Evolutionary conservation across 1,140 invertebrate genomes (phyloP).

Genomic region (Drosophila nasuta): DNA sequence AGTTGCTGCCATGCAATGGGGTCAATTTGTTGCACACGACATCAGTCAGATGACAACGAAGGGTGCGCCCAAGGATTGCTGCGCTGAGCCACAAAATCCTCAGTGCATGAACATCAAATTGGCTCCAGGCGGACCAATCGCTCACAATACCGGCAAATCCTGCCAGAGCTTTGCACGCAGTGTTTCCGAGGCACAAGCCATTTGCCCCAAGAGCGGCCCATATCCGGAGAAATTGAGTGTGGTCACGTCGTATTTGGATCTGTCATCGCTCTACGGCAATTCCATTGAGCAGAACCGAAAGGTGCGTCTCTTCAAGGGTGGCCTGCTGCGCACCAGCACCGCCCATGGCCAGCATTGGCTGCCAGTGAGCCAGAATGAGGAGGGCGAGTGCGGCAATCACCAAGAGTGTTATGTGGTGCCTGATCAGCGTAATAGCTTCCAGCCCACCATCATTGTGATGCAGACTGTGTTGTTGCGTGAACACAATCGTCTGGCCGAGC

Average conservation of each 20-base stretch:
- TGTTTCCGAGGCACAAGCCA: slow-evolving; percentile 88
- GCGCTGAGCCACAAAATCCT: slow-evolving; percentile 75
- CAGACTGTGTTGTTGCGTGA: slow-evolving; percentile 94
- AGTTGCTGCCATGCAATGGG: slow-evolving; percentile 92
- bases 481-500: slow-evolving; percentile 94
- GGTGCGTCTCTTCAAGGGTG: slow-evolving; percentile 88
- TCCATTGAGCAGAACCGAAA: slow-evolving; percentile 86
- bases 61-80: slow-evolving; percentile 87
- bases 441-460: slow-evolving; percentile 91
- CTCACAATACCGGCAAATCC: slow-evolving; percentile 86
- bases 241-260: slow-evolving; percentile 93
- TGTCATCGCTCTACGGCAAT: slow-evolving; percentile 94
- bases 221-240: slow-evolving; percentile 92
- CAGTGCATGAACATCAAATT: slow-evolving; percentile 93
- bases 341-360: slow-evolving; percentile 88
- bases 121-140: slow-evolving; percentile 92
- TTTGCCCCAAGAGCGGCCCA: slow-evolving; percentile 86
- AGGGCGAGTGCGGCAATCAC: slow-evolving; percentile 87
- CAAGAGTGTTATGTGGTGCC: slow-evolving; percentile 90
- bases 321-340: slow-evolving; percentile 87
- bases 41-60: slow-evolving; percentile 89
- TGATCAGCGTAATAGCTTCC: slow-evolving; percentile 94
- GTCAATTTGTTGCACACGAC: slow-evolving; percentile 94
- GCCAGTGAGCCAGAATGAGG: slow-evolving; percentile 88
- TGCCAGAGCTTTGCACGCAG: slow-evolving; percentile 94